phyloP scores from a whole-genome alignment of 2,888 invertebrate species.

The Synanthedon tipuliformis region DNA sequence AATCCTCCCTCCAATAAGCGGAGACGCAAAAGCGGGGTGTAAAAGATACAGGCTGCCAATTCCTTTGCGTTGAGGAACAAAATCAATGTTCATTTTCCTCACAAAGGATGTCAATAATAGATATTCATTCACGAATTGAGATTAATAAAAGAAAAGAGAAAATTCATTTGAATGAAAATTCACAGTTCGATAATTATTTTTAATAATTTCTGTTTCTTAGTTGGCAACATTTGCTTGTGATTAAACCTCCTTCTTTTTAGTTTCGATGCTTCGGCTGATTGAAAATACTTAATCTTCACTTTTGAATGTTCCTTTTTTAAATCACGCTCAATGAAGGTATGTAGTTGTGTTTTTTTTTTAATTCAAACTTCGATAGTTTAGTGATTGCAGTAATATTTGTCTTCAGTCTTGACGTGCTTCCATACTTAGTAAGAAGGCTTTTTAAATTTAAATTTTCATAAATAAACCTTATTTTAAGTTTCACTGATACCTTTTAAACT shows the following conservation, averaged over 20 bases:
- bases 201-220: not conserved
- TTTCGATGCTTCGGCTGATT: not conserved
- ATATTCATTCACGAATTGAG: not conserved
- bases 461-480: too few relatives aligned
- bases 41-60: not conserved
- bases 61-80: not conserved
- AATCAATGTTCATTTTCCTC: not conserved
- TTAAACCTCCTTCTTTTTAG: not conserved
- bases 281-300: not conserved
- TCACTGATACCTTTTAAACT: too few relatives aligned
- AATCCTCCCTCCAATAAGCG: too few relatives aligned
- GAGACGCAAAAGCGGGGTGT: not conserved
- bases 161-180: conserved; percentile 2
- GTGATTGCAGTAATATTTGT: too few relatives aligned
- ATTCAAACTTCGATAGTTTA: too few relatives aligned
- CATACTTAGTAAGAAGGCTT: too few relatives aligned
- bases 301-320: not conserved
- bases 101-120: not conserved
- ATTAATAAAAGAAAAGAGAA: conserved; percentile 2
- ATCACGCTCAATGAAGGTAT: not conserved
- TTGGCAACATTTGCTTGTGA: not conserved
- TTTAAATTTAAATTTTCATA: too few relatives aligned
- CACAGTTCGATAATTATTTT: conserved; percentile 3
- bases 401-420: too few relatives aligned
- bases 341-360: too few relatives aligned